These are phyloP conservation scores for Stomatorhinus walkeri DNA, from an alignment of 2,797 vertebrate species.

Conservation along the genomic window DNA sequence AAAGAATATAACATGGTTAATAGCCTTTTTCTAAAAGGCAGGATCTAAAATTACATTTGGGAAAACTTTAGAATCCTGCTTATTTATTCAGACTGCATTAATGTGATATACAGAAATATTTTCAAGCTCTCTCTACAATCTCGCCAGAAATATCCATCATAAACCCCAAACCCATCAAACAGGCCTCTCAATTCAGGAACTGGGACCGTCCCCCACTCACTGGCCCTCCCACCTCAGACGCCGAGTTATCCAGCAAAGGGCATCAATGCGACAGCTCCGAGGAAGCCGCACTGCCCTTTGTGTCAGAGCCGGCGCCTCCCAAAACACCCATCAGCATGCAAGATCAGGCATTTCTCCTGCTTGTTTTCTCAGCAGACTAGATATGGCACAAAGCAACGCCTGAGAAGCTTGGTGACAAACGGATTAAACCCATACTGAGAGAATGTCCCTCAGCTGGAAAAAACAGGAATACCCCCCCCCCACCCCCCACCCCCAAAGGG, in stretches of 20 bases:
- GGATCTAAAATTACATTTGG: background rate
- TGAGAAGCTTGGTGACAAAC: constrained; percentile 6
- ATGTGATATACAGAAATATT: background rate
- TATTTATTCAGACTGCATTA: background rate
- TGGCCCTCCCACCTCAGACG: background rate
- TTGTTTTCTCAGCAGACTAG: background rate
- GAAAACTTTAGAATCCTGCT: background rate
- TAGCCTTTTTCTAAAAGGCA: background rate
- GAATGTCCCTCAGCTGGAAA: constrained; percentile 2
- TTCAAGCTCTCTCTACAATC: background rate
- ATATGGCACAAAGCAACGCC: background rate
- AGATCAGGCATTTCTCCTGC: background rate
- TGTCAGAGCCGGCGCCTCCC: background rate
- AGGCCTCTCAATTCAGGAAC: background rate
- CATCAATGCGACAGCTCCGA: background rate
- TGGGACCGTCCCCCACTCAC: background rate
- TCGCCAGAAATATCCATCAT: background rate
- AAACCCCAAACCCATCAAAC: background rate
- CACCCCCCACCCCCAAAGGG: background rate
- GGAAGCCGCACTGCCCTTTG: background rate
- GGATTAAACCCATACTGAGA: constrained; percentile 9
- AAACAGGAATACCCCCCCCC: background rate
- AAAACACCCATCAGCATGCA: constrained; percentile 9
- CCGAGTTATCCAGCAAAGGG: background rate
- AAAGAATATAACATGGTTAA: background rate